These are phyloP conservation scores for Cryptosula pallasiana DNA, from an alignment of 2,888 invertebrate species.

Conservation along the genomic window DNA sequence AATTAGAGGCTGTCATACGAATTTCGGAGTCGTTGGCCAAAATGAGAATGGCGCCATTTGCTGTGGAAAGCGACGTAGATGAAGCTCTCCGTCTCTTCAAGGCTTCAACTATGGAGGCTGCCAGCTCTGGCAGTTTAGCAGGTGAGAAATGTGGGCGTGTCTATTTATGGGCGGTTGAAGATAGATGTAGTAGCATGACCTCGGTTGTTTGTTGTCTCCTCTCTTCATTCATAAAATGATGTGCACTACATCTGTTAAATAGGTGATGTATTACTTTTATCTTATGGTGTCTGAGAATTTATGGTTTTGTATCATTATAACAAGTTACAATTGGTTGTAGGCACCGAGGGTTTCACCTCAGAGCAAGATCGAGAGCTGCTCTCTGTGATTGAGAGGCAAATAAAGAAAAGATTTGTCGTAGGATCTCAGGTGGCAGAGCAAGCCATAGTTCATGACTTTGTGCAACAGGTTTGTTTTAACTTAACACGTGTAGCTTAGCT, in stretches of 20 bases:
- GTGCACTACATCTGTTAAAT: too few species aligned
- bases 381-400: constrained; percentile 82
- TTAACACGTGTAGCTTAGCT: too few species aligned
- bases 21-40: constrained; percentile 95
- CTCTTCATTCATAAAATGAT: too few species aligned
- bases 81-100: constrained; percentile 93
- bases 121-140: constrained; percentile 82
- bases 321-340: too few species aligned
- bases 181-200: too few species aligned
- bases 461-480: constrained; percentile 55
- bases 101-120: constrained; percentile 94
- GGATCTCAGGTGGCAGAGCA: constrained; percentile 95
- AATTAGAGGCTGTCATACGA: constrained; percentile 91
- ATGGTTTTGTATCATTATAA: too few species aligned
- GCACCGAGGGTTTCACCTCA: constrained; percentile 95
- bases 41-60: constrained; percentile 90
- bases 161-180: too few species aligned
- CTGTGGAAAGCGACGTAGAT: constrained; percentile 81
- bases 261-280: too few species aligned
- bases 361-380: constrained; percentile 89
- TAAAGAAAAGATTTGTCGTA: constrained; percentile 79
- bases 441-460: constrained; percentile 79
- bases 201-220: too few species aligned
- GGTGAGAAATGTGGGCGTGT: too few species aligned
- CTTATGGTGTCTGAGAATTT: too few species aligned